Evolutionary conservation across 2,888 invertebrate species (phyloP).

Genomic region (Eledona agricola): DNA sequence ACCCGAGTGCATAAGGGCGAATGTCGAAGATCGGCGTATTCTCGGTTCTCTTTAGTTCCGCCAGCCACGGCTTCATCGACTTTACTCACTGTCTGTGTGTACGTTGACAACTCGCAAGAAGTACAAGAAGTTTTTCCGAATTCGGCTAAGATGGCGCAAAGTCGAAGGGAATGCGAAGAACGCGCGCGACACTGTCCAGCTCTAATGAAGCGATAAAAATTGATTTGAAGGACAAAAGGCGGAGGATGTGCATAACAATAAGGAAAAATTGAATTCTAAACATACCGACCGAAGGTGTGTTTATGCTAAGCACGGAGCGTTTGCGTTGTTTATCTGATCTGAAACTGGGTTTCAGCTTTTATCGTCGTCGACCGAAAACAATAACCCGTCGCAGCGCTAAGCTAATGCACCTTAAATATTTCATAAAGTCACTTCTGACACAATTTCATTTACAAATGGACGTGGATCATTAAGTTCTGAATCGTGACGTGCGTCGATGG

Average conservation of each 20-base stretch:
- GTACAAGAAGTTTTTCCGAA: no score
- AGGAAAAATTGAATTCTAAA: conserved; percentile 31
- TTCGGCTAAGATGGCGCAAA: no score
- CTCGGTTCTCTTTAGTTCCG: conserved; percentile 47
- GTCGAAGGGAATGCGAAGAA: no score
- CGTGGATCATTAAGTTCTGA: conserved; percentile 20
- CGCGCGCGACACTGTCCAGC: no score
- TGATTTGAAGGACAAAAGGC: conserved; percentile 25
- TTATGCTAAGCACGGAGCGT: conserved; percentile 13
- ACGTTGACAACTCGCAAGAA: conserved; percentile 23
- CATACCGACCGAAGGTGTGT: conserved; percentile 34
- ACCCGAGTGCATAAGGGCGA: conserved; percentile 43
- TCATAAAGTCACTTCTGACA: conserved; percentile 22
- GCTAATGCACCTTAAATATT: conserved; percentile 22
- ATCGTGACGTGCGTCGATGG: conserved; percentile 9
- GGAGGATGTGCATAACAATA: conserved; percentile 35
- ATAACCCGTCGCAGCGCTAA: conserved; percentile 6
- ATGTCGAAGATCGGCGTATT: conserved; percentile 34
- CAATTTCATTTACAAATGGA: conserved; percentile 26
- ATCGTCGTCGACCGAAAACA: conserved; percentile 16
- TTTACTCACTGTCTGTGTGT: conserved; percentile 26
- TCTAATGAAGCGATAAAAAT: conserved; percentile 23
- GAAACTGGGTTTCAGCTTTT: conserved; percentile 9
- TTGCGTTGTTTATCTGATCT: conserved; percentile 9
- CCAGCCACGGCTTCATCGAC: conserved; percentile 40